Evolutionary conservation across 2,888 invertebrate genomes (phyloP), one percentile per base, ranked within the genome.

Genomic region (Eupsilia transversa): DNA sequence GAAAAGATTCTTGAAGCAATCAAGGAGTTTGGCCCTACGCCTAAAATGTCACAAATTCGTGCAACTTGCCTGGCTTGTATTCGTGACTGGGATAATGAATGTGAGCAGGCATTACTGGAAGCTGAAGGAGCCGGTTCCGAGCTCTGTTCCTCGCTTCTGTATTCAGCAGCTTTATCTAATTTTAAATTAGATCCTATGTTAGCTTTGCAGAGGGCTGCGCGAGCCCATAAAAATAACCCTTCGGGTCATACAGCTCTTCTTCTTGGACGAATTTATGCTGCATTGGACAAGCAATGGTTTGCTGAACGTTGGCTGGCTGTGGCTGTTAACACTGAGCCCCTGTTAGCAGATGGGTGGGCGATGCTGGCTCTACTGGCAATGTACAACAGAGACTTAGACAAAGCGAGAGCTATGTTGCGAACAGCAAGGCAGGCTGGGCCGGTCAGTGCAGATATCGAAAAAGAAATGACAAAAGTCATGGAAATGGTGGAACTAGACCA

Each of bases 301-400:
- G 94, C 96, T 17, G 93, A 94, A 77, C 93, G 94, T 17, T 96
- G 96, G 96, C 92, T 92, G 9, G 90, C 95, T 1, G 93, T 85
- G 56, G 94, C 96, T 56, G 95, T 96, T 0, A 94, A 94, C 72
- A 74, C 88, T 35, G 96, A 96, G 79, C 95, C 96, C 2, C 84
- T 92, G 41, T 86, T 96, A 43, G 91, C 96, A 6, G 95, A 96
- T 85, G 96, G 93, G 0, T 96, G 96, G 96, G 95, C 94, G 5
- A 87, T 94, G 79, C 82, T 96, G 79, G 92, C 93, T n/a, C 65
- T 94, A 30, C 82, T 95, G 54, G 94, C 94, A 14, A 92, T 95
- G 90, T 87, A 91, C 61, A 91, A 93, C 54, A 90, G 89, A 63
- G 88, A 94, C 38, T 33, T 93, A 3, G 88, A 94, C 14, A 94